These are phyloP conservation scores for Microcebus lehilahytsara DNA, from an alignment of 2,113 vertebrate species.

Conservation along the genomic window DNA sequence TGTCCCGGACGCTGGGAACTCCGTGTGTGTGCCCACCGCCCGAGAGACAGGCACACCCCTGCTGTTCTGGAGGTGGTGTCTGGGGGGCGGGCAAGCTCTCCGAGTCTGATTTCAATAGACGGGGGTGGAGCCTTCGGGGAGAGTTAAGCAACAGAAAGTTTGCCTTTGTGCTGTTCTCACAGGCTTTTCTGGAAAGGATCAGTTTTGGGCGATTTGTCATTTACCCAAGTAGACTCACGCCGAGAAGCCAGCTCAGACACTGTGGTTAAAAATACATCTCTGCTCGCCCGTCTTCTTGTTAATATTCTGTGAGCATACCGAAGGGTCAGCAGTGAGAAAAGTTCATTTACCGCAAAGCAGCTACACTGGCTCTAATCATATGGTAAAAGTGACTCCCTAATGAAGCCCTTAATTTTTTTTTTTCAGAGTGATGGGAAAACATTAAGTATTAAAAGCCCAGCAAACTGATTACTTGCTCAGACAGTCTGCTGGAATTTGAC, in stretches of 20 bases:
- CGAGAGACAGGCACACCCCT: neutral
- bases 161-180: neutral
- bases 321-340: neutral
- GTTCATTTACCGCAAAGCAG: neutral
- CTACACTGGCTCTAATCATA: neutral
- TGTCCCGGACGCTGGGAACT: neutral
- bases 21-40: neutral
- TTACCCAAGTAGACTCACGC: neutral
- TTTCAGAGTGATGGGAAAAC: neutral
- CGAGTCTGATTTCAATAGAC: neutral
- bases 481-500: neutral
- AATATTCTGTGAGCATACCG: neutral
- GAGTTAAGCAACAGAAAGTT: neutral
- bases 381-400: neutral
- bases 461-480: neutral
- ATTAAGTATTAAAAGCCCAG: neutral
- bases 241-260: neutral
- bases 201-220: neutral
- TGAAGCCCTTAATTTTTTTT: neutral
- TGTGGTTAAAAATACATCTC: constrained; percentile 19
- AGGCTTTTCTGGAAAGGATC: constrained; percentile 30
- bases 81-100: neutral
- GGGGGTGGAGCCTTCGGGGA: neutral
- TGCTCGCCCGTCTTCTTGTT: neutral
- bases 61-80: neutral